These are phyloP conservation scores for Clavelina lepadiformis DNA, from an alignment of 23 tunicate genomes.

Conservation along the genomic window DNA sequence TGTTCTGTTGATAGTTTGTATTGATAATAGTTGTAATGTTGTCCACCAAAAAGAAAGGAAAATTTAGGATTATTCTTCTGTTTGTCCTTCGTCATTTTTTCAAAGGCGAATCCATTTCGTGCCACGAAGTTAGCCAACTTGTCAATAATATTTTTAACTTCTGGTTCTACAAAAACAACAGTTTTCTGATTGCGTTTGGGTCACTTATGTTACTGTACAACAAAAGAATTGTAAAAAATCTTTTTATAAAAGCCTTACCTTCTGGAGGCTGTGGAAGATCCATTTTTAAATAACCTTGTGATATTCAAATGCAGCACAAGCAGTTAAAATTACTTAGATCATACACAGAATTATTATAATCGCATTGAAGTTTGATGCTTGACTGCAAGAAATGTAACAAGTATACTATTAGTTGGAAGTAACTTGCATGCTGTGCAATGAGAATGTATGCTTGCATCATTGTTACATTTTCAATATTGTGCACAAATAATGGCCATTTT, in stretches of 20 bases:
- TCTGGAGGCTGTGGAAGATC: slow-evolving; percentile 53
- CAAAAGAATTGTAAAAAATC: background rate
- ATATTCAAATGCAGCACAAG: too few relatives aligned
- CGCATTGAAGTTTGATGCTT: too few relatives aligned
- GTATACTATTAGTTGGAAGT: too few relatives aligned
- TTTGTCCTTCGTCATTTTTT: slow-evolving; percentile 92
- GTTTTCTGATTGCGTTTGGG: background rate
- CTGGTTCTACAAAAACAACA: slow-evolving; percentile 47
- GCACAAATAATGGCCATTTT: too few relatives aligned
- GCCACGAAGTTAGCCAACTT: slow-evolving; percentile 96
- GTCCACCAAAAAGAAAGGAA: slow-evolving; percentile 83
- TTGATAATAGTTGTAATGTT: slow-evolving; percentile 72
- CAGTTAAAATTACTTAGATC: too few relatives aligned
- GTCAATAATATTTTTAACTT: slow-evolving; percentile 90
- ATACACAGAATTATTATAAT: too few relatives aligned
- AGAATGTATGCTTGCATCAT: too few relatives aligned
- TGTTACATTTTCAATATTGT: too few relatives aligned
- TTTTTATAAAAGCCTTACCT: slow-evolving; percentile 10
- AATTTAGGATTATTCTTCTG: slow-evolving; percentile 84
- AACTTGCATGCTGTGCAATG: too few relatives aligned
- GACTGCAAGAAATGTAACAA: too few relatives aligned
- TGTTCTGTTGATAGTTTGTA: slow-evolving; percentile 69
- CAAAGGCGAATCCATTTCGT: slow-evolving; percentile 85
- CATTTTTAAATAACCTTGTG: background rate
- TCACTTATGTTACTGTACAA: background rate